These are phyloP conservation scores for Lagenorhynchus albirostris DNA, from an alignment of 2,113 vertebrate species.

Conservation along the genomic window DNA sequence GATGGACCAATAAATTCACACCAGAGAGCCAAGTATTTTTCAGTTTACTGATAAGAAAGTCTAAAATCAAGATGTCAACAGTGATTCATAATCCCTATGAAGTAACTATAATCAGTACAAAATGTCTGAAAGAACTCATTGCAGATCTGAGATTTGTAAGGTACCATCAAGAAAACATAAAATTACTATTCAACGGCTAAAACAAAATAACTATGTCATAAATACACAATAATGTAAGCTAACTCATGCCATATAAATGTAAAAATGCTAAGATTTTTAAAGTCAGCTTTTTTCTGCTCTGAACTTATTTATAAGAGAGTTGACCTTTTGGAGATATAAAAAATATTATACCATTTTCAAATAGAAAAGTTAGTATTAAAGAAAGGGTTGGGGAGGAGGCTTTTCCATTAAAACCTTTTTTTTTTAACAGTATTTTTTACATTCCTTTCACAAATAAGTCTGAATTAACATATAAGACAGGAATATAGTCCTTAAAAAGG, in stretches of 20 bases:
- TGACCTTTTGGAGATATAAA: background rate
- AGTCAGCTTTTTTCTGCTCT: background rate
- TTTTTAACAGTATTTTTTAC: background rate
- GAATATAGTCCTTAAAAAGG: background rate
- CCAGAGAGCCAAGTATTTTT: slow-evolving; percentile 89
- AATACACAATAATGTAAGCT: background rate
- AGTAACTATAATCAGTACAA: background rate
- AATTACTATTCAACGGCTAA: background rate
- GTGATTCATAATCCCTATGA: slow-evolving; percentile 31
- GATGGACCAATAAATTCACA: slow-evolving; percentile 86
- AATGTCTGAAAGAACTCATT: slow-evolving; percentile 9
- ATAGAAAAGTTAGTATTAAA: background rate
- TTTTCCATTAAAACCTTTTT: background rate
- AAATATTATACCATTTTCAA: background rate
- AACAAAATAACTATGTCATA: background rate
- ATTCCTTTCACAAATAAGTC: slow-evolving; percentile 22
- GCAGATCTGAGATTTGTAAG: background rate
- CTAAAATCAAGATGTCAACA: slow-evolving; percentile 76
- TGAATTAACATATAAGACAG: background rate
- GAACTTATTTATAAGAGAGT: background rate
- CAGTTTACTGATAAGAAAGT: slow-evolving; percentile 89
- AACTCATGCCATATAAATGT: background rate
- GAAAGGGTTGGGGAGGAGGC: background rate
- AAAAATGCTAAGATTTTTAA: background rate
- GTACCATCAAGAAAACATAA: slow-evolving; percentile 31